Base-by-base conservation (phyloP, 1,140 invertebrate genomes). In the Drosophila virilis region DNA sequence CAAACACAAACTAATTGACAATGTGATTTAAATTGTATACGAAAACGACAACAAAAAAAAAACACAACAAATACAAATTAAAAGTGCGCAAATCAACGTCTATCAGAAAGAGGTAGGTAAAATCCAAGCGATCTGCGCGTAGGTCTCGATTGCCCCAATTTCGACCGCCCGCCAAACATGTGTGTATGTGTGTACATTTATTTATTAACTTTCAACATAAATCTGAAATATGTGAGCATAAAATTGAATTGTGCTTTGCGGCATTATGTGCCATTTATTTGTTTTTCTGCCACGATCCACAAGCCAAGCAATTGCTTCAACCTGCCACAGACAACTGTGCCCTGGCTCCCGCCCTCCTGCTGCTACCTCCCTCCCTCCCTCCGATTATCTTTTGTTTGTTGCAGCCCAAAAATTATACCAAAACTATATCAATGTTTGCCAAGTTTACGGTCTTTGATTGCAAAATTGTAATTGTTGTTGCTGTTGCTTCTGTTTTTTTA, bases 1-100 rank as follows among this genome's bases (percentile, higher is more conserved):
- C 73, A 75, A 60, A 65, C 60, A 75, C 64, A 75, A 75, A 71
- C 22, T 65, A 59, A 33, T 46, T 33, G 65, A 69, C 71, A 68
- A 73, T 73, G 58, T 64, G 42, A 70, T 74, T 64, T 74, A 57
- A 28, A 69, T 55, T 74, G 65, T 74, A 59, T 52, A 45, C 52
- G n/a, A 70, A 33, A 48, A 52, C 8, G 9, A 15, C 4, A 57
- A 54, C 8, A 35, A 42, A 9, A 60, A 4, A 33, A 17, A 35
- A 42, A 9, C 51, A 4, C 17, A 33, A 62, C 40, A 48, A 59
- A 51, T 28, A 66, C 52, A 17, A 59, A 51, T 15, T 13, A 54
- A 54, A 57, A 38, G 45, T 40, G 40, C 37, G 66, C 46, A 59
- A 70, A 61, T 45, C 17, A 61, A 69, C 65, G 45, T 60, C n/a